Percentiles rank a stretch among this genome's conserved stretches.
phyloP scores from a whole-genome alignment of 2,797 vertebrate species.

The Pagetopsis macropterus region DNA sequence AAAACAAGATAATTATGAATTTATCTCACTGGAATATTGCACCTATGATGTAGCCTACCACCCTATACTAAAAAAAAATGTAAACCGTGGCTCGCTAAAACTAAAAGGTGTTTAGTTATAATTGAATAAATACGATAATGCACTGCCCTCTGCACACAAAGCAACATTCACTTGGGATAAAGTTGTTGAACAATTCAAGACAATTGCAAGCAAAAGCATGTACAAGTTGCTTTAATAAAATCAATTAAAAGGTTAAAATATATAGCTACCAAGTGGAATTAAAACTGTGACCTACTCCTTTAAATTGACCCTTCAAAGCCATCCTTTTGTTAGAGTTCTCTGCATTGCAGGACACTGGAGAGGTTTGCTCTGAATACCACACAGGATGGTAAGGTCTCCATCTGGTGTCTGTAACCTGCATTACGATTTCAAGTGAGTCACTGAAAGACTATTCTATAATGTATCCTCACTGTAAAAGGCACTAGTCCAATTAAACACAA shows the following conservation, averaged over 20 bases:
- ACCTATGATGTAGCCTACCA: too few relatives aligned
- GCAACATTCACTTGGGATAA: too few relatives aligned
- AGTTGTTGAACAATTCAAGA: too few relatives aligned
- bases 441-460: neutral
- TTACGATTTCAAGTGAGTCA: neutral
- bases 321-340: neutral
- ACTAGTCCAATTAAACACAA: neutral
- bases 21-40: too few relatives aligned
- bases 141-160: neutral
- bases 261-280: too few relatives aligned
- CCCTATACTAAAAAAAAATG: too few relatives aligned
- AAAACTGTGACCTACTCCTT: slow-evolving; percentile 1
- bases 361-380: neutral
- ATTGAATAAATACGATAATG: neutral
- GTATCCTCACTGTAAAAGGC: neutral
- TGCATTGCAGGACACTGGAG: neutral
- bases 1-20: too few relatives aligned
- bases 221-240: too few relatives aligned
- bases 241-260: too few relatives aligned
- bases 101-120: neutral
- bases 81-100: neutral
- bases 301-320: neutral
- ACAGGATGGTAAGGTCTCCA: slow-evolving; percentile 9
- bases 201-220: too few relatives aligned
- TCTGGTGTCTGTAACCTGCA: slow-evolving; percentile 40